Evolutionary conservation across 2,888 invertebrate genomes (phyloP), one percentile per base, ranked within the genome.

Genomic region (Hydropsyche betteni): DNA sequence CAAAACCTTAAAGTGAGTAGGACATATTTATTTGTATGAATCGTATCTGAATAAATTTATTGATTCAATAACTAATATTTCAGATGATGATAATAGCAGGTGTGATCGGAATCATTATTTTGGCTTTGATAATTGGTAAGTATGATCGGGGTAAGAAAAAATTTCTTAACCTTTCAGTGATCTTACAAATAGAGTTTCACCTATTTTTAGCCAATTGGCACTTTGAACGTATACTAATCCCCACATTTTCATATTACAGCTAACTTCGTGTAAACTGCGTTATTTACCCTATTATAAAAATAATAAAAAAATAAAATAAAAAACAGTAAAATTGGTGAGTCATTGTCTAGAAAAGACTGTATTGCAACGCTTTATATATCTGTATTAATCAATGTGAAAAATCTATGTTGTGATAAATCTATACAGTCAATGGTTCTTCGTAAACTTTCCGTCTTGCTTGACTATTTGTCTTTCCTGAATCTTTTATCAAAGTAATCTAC

Each of bases 61-160:
- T 61, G 5, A 6, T 34, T 38, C 10, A 52, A 55, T 14, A 14
- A 55, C 12, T 69, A 50, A 52, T 69, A 10, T 88, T 88, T 14
- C 86, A 92, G 91, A 95, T 95, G 95, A 95, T 95, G 95, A 94
- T 95, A 82, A 94, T 95, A 82, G 92, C 95, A 89, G 95, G 95
- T 77, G 90, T 94, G 76, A 94, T 95, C 84, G 94, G 92, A 78
- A 88, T 93, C 82, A 89, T 94, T 80, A 91, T 95, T 85, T 88
- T 95, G 82, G 94, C 93, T 82, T 93, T 96, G 83, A 92, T 96
- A 83, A 94, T 95, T 85, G 93, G 96, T 96, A 90, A 94, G 94
- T 89, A 71, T 61, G 64, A 36, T 5, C n/a, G 44, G 50, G 75
- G 71, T 74, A 69, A 68, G 52, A 70, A 33, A 8, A 24, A 34